These are phyloP conservation scores for Drosophila obscura DNA, from an alignment of 1,140 invertebrate species.

Conservation along the genomic window DNA sequence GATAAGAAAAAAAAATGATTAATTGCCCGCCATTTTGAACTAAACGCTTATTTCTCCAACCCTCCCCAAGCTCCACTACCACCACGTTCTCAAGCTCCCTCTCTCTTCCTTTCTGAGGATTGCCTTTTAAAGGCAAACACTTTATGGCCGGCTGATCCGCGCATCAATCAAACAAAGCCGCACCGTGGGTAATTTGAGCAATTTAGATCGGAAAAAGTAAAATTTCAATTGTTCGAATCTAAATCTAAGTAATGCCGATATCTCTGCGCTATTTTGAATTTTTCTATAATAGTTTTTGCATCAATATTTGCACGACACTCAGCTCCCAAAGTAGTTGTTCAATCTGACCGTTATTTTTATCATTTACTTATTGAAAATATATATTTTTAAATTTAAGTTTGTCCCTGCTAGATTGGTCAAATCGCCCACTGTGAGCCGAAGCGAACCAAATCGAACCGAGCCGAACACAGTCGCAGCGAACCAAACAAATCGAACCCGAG, in stretches of 20 bases:
- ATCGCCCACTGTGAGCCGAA: no score
- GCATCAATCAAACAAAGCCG: constrained; percentile 57
- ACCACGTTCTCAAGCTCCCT: neutral
- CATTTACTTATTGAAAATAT: no score
- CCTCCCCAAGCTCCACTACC: constrained; percentile 20
- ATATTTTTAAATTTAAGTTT: no score
- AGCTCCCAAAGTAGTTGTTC: no score
- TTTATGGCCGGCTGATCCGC: constrained; percentile 31
- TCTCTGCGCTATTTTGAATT: no score
- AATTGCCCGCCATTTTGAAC: constrained; percentile 32
- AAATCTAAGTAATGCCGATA: no score
- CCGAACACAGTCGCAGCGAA: constrained; percentile 10
- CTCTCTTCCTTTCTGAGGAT: constrained; percentile 5
- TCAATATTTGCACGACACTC: no score
- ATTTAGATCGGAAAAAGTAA: no score
- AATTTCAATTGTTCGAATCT: no score
- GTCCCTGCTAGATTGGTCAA: no score
- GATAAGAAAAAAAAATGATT: constrained; percentile 34
- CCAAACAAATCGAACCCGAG: neutral
- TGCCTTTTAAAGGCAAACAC: constrained; percentile 55
- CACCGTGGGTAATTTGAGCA: neutral
- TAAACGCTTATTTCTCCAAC: constrained; percentile 17
- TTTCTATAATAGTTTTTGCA: no score
- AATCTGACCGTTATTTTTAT: no score
- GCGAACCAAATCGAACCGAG: neutral